These are phyloP conservation scores for Climacteris rufus DNA, from an alignment of 2,113 vertebrate genomes.

Conservation along the genomic window DNA sequence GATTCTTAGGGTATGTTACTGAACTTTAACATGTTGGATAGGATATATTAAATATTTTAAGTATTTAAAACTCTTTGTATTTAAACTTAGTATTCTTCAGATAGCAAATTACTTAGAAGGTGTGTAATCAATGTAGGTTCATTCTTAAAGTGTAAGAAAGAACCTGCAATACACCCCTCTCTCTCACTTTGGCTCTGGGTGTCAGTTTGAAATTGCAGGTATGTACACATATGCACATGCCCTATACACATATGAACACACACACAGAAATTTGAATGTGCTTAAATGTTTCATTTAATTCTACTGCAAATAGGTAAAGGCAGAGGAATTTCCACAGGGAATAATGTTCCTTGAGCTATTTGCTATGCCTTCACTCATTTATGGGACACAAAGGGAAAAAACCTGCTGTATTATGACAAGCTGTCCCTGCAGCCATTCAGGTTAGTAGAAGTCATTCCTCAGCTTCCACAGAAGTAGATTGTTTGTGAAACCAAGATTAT, in stretches of 20 bases:
- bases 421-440: background rate
- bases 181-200: background rate
- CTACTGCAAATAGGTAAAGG: background rate
- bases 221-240: rapidly evolving
- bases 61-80: background rate
- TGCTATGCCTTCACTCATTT: background rate
- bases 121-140: background rate
- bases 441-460: background rate
- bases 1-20: background rate
- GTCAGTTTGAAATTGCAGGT: background rate
- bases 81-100: background rate
- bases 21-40: background rate
- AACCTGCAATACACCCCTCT: background rate
- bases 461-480: background rate
- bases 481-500: background rate
- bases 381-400: background rate
- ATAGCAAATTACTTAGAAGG: background rate
- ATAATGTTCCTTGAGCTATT: background rate
- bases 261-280: background rate
- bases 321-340: background rate
- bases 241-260: rapidly evolving
- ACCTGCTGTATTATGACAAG: background rate
- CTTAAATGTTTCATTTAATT: background rate
- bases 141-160: background rate
- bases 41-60: background rate